phyloP scores from a whole-genome alignment of 2,113 vertebrate genomes.

The Limanda limanda region DNA sequence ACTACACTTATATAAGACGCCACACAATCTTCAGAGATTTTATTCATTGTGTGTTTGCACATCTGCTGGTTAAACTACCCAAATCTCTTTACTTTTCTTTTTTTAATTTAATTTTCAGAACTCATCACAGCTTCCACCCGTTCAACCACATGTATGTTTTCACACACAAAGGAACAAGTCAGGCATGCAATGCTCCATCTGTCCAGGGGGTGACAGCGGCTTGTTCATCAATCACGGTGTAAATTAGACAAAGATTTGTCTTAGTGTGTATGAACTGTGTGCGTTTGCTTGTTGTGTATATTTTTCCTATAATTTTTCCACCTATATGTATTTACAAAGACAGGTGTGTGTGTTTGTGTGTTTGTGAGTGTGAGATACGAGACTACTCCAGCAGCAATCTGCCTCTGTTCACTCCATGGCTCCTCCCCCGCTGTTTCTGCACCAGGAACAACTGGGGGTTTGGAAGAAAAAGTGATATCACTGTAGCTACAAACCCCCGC shows the following conservation, averaged over 20 bases:
- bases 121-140: constrained; percentile 2
- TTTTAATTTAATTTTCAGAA: not conserved
- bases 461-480: constrained; percentile 57
- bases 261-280: not conserved
- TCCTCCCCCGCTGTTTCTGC: constrained; percentile 57
- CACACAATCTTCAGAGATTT: not conserved
- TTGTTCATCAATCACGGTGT: constrained; percentile 11
- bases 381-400: constrained; percentile 18
- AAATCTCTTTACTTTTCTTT: not conserved
- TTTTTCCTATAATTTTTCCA: not conserved
- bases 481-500: constrained; percentile 49
- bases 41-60: not conserved
- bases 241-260: constrained; percentile 1
- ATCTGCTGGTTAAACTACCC: not conserved
- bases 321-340: not conserved
- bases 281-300: not conserved
- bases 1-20: not conserved
- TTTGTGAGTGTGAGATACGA: constrained; percentile 8
- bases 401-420: constrained; percentile 39
- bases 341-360: constrained; percentile 1
- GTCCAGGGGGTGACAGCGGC: not conserved
- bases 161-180: not conserved
- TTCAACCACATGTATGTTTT: not conserved
- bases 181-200: constrained; percentile 33
- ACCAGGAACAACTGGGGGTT: constrained; percentile 29